These are phyloP conservation scores for Pachydiplax longipennis DNA, from an alignment of 2,888 invertebrate genomes.

Conservation along the genomic window DNA sequence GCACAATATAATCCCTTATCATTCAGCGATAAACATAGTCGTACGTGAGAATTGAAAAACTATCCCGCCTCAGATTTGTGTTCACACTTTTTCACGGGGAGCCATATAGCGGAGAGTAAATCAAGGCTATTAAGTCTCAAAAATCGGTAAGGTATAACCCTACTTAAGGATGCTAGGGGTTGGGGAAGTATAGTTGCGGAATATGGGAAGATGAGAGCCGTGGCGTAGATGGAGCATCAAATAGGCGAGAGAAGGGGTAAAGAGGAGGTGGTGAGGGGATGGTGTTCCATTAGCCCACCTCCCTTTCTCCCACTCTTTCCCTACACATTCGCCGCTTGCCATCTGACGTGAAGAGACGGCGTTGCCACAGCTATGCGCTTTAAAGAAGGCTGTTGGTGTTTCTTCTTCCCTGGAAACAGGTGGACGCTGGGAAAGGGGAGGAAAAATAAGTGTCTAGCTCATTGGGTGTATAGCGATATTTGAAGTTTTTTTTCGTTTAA, in stretches of 20 bases:
- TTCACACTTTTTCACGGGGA: too few relatives aligned
- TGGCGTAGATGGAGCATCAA: background rate
- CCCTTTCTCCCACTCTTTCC: background rate
- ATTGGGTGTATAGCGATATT: background rate
- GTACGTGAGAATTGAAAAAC: too few relatives aligned
- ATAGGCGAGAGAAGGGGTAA: background rate
- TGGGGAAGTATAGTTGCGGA: background rate
- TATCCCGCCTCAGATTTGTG: too few relatives aligned
- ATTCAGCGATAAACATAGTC: too few relatives aligned
- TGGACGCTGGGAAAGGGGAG: background rate
- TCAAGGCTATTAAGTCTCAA: too few relatives aligned
- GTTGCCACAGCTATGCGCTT: slow-evolving; percentile 24
- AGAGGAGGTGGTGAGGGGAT: background rate
- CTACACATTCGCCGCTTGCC: slow-evolving; percentile 11
- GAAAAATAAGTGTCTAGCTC: background rate
- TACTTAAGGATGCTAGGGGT: too few relatives aligned
- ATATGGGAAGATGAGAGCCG: background rate
- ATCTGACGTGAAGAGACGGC: slow-evolving; percentile 17
- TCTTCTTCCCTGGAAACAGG: slow-evolving; percentile 23
- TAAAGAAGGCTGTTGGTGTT: background rate
- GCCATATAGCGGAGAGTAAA: too few relatives aligned
- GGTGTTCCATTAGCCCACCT: background rate
- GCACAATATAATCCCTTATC: too few relatives aligned
- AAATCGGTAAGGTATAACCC: too few relatives aligned
- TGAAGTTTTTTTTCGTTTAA: background rate